phyloP scores from a whole-genome alignment of 2,888 invertebrate species.

The Microctonus brassicae region DNA sequence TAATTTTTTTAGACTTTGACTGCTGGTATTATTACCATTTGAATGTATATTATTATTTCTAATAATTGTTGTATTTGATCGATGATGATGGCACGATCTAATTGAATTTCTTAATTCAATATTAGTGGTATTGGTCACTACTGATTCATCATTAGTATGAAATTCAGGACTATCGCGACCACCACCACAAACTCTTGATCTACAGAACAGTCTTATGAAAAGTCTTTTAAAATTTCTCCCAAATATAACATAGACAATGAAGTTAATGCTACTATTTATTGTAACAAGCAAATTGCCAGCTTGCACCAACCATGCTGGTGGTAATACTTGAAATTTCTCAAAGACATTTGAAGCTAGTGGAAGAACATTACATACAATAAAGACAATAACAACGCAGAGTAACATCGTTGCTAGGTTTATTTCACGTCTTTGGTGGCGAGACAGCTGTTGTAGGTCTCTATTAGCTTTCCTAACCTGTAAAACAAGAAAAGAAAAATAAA shows the following conservation, averaged over 20 bases:
- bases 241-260: constrained; percentile 97
- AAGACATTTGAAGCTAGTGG: constrained; percentile 89
- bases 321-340: constrained; percentile 82
- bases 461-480: constrained; percentile 87
- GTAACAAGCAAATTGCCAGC: constrained; percentile 93
- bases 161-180: constrained; percentile 79
- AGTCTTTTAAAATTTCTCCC: constrained; percentile 95
- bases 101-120: constrained; percentile 81
- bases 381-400: constrained; percentile 93
- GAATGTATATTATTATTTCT: constrained; percentile 62
- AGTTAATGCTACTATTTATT: constrained; percentile 97
- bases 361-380: constrained; percentile 92
- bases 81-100: constrained; percentile 71
- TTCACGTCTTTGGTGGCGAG: constrained; percentile 90
- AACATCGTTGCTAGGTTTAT: constrained; percentile 96
- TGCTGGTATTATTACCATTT: constrained; percentile 57
- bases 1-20: constrained; percentile 54
- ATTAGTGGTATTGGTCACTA: constrained; percentile 77
- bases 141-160: constrained; percentile 85
- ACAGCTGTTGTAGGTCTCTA: constrained; percentile 89
- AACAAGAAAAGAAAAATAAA: constrained; percentile 21
- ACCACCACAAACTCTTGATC: constrained; percentile 71
- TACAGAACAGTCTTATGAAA: constrained; percentile 85
- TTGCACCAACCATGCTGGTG: constrained; percentile 81
- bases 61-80: constrained; percentile 71